Base-by-base conservation (phyloP, 2,888 invertebrate species). In the Vanessa cardui region DNA sequence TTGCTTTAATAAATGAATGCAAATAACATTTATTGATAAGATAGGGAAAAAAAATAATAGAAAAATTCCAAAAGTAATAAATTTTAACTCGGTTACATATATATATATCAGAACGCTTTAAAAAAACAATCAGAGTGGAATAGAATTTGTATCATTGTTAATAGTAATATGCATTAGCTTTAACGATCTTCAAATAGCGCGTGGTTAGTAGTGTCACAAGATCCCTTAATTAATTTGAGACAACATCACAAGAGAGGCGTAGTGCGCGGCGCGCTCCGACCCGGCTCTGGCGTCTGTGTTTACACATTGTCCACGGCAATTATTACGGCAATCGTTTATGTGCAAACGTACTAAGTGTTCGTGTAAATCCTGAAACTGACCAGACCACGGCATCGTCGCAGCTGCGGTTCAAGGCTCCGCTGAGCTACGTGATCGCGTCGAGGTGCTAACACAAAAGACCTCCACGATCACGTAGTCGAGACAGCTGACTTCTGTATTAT, bases 361-460 rank as follows among this genome's bases (percentile, higher is more conserved):
- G 78, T 82, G 81, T 78, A 83, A 84, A 85, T 81, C 79, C 82
- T 82, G 79, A 81, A 80, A 67, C 59, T 69, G 61, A 49, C 67
- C 65, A 66, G 60, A 58, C 56, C 64, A 58, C 39, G 39, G 46
- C 58, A 58, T 33, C 47, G 52, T 44, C 52, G 44, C 52, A 33
- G 58, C 63, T 74, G 71, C 80, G 78, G 82, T 82, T 87, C 87
- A 90, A 90, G 89, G 90, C 74, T 74, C 75, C 80, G 82, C 83
- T 84, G 70, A 74, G 75, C 72, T 81, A 87, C 89, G 88, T 89
- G 89, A 84, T 81, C 83, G 78, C 76, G 74, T 73, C 80, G 77
- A 87, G 79, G 85, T 84, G 84, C 77, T 86, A 84, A 88, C 83
- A 85, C 82, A 90, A 88, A 88, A 83, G 78, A 74, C 79, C 83